Base-by-base conservation (phyloP, 2,797 vertebrate genomes). In the Sorex maritimensis region DNA sequence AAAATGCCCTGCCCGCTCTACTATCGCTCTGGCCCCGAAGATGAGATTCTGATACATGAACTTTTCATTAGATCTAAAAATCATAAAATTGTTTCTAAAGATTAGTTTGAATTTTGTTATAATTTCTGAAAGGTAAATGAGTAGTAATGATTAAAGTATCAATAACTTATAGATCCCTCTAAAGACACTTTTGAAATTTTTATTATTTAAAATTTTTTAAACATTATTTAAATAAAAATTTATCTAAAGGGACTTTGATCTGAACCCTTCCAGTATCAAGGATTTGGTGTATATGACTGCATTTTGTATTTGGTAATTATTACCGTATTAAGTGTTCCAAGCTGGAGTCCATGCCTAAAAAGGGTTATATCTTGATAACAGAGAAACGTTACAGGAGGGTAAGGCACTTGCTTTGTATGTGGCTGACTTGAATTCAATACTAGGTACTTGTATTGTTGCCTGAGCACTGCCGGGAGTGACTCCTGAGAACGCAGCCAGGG, bases 231-330 rank as follows among this genome's bases (percentile, higher is more conserved):
- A 44, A 44, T 44, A 44, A 44, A 44, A 44, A 44, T 44, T 44
- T 44, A 93, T 23, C 17, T 52, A 2, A 69, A 71, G 8, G 68
- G 24, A 74, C 30, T 86, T 81, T 38, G 41, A 13, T 85, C 58
- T 83, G 46, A 81, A 34, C 91, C 49, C 19, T 82, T 88, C 55
- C 82, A 93, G 55, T 63, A 69, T 28, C 86, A 67, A n/a, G 78
- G n/a, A 95, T 91, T 87, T 34, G 80, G 24, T 30, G 44, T n/a
- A 11, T 77, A 58, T 91, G 89, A 81, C 78, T 91, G 94, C 87
- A 82, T 94, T 41, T 91, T 82, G n/a, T 9, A 34, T 86, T 92
- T 92, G 26, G 79, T 46, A 44, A 34, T 17, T 65, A 52, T 90
- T 93, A 34, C 34, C 34, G 34, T 34, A 34, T 34, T 55, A 79